Percentiles rank a stretch among this genome's conserved stretches.
phyloP scores from a whole-genome alignment of 2,888 invertebrate species.

The Zaprionus bogoriensis region DNA sequence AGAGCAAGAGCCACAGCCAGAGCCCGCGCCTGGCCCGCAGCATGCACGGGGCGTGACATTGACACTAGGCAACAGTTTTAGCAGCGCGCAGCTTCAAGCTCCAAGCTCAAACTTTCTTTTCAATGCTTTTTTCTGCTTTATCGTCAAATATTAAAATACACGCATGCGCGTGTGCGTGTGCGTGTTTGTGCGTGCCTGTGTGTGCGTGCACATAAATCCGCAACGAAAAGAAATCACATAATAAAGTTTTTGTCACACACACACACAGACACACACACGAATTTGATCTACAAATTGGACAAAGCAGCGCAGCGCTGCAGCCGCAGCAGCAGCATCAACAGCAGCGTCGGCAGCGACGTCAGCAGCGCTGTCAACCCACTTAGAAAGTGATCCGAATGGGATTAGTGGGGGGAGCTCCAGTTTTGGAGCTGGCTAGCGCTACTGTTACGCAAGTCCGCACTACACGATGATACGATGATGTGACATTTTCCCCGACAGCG shows the following conservation, averaged over 20 bases:
- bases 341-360: constrained; percentile 3
- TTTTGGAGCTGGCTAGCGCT: constrained; percentile 2
- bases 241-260: constrained; percentile 13
- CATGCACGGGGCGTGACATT: constrained; percentile 60
- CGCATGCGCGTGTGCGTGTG: constrained; percentile 5
- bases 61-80: constrained; percentile 51
- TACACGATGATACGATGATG: constrained; percentile 31
- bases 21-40: too few relatives aligned
- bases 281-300: constrained; percentile 42
- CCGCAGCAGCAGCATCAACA: not conserved
- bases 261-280: constrained; percentile 33
- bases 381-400: constrained; percentile 70
- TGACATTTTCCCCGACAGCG: constrained; percentile 35
- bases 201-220: constrained; percentile 27
- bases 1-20: constrained; percentile 19
- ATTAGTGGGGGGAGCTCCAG: constrained; percentile 43
- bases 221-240: constrained; percentile 64
- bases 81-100: not conserved
- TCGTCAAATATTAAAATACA: constrained; percentile 23
- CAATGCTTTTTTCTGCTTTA: constrained; percentile 22
- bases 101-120: constrained; percentile 65
- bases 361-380: constrained; percentile 28
- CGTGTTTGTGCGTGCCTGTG: not conserved
- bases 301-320: constrained; percentile 6
- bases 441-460: constrained; percentile 38